Evolutionary conservation across 2,113 vertebrate species (phyloP), one percentile per base, ranked within the genome.

Genomic region (Oryzias woworae): DNA sequence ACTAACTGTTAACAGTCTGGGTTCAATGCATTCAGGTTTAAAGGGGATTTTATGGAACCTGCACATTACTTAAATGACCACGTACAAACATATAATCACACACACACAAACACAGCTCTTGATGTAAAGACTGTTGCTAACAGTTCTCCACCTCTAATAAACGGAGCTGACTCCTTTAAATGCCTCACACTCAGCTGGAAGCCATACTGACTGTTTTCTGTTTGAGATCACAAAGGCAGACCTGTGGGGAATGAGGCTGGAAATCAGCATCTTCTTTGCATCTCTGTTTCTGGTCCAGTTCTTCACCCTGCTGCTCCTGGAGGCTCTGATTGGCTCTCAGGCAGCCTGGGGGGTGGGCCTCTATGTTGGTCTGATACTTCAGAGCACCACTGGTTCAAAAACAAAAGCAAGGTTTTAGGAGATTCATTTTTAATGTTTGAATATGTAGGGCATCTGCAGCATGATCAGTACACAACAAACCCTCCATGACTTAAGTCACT

Each of bases 281-380:
- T 70, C 91, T 82, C 76, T 72, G 87, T 77, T 87, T 77, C 80
- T 61, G 85, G 36, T 73, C 54, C 47, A 66, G 64, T 62, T 84
- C 85, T 22, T 68, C 68, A 5, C 18, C 59, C 24, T 75, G 80
- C 53, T 62, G 75, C 67, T 67, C 58, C 12, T 18, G 18, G 53
- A n/a, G 58, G 3, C 92, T 95, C 86, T 81, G 85, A 80, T 95
- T 98, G 72, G 88, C 83, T 81, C 66, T 78, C 61, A 94, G 69
- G 87, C 97, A 99, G 80, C 96, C 97, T 24, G 96, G 97, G 63
- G 94, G 93, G 51, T 99, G 97, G 41, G 93, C 86, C 47, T 95
- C 92, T 58, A 96, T 69, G 68, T 99, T 99, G 69, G 85, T 92
- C 69, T 99, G 97, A 87, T 95, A 98, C 87, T 99, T 99, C 67